Percentiles rank a stretch among this genome's conserved stretches.
These are phyloP conservation scores for Apis mellifera DNA, from an alignment of 1,140 invertebrate genomes.

Conservation along the genomic window Amel_HAv3.1 CM009935.2:912001-912500, in stretches of 20 bases:
- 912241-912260: slow-evolving; percentile 35
- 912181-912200: neutral
- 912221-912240: slow-evolving; percentile 24
- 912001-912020: too few species aligned
- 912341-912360: slow-evolving; percentile 18
- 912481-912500: neutral
- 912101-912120: neutral
- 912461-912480: neutral
- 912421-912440: neutral
- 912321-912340: neutral
- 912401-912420: neutral
- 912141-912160: slow-evolving; percentile 1
- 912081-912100: neutral
- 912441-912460: neutral
- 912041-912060: neutral
- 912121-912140: slow-evolving; percentile 21
- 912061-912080: neutral
- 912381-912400: slow-evolving; percentile 7
- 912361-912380: slow-evolving; percentile 5
- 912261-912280: slow-evolving; percentile 11
- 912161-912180: slow-evolving; percentile 6
- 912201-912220: slow-evolving; percentile 34
- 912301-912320: slow-evolving; percentile 1
- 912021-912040: neutral
- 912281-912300: slow-evolving; percentile 9